Percentiles rank a stretch among this genome's conserved stretches.
Conservation (phyloP, 2,888 invertebrate species). For the Melanchra persicariae region DNA sequence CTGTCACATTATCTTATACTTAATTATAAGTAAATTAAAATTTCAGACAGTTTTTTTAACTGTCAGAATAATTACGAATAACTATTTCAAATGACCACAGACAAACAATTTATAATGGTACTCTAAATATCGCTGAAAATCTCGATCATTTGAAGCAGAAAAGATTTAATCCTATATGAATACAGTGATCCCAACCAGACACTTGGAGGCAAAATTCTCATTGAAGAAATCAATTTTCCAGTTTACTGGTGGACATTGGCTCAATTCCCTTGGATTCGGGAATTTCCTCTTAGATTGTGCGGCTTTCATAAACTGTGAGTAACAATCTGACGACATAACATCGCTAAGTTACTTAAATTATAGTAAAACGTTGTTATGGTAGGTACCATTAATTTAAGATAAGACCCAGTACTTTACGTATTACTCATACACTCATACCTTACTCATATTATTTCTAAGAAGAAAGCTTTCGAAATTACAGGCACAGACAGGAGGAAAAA, state of each 20-base stretch:
- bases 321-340: not conserved
- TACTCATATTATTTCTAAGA: conserved; percentile 63
- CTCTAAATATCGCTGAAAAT: not conserved
- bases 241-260: not conserved
- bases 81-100: not conserved
- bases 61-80: not conserved
- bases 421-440: conserved; percentile 51
- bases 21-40: not conserved
- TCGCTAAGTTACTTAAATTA: not conserved
- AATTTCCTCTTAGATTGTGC: not conserved
- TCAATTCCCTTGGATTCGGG: too few relatives aligned
- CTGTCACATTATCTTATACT: not conserved
- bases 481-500: conserved; percentile 67
- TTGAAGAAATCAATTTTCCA: not conserved
- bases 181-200: not conserved
- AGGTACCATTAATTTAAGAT: not conserved
- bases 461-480: conserved; percentile 67
- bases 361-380: not conserved
- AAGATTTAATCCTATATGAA: not conserved
- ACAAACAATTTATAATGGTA: not conserved
- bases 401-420: conserved; percentile 32
- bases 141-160: not conserved
- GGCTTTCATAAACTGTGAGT: not conserved
- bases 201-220: not conserved
- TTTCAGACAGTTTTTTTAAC: not conserved